These are phyloP conservation scores for Rafetus swinhoei DNA, from an alignment of 2,113 vertebrate species.

Conservation along the genomic window DNA sequence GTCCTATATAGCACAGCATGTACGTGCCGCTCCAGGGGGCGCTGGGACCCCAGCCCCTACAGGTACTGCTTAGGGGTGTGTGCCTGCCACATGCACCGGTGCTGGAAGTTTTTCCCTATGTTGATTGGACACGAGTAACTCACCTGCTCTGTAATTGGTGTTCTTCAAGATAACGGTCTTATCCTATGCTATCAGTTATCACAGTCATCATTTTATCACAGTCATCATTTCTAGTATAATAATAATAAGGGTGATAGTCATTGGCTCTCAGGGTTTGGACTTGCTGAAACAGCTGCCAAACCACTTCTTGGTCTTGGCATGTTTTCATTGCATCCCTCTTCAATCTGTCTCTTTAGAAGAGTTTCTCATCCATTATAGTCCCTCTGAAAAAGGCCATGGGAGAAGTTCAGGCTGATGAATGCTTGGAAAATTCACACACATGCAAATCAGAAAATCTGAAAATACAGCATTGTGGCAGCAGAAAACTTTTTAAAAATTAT, in stretches of 20 bases:
- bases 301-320: not conserved
- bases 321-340: not conserved
- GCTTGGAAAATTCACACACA: no score
- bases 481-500: slow-evolving; percentile 54
- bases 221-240: not conserved
- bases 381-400: slow-evolving; percentile 48
- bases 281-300: not conserved
- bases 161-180: not conserved
- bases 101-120: no score
- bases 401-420: slow-evolving; percentile 56
- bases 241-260: no score
- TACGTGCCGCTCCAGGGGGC: no score
- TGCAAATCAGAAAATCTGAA: slow-evolving; percentile 35
- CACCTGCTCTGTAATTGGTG: no score
- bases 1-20: no score
- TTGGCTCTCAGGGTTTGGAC: no score
- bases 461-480: slow-evolving; percentile 21
- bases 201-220: no score
- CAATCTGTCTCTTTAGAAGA: slow-evolving; percentile 19
- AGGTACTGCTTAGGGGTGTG: no score
- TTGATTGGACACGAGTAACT: no score
- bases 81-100: no score
- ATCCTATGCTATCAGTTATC: not conserved
- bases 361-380: slow-evolving; percentile 11
- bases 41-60: no score